Conservation (phyloP, 1,140 invertebrate genomes). For the Pararge aegeria region DNA sequence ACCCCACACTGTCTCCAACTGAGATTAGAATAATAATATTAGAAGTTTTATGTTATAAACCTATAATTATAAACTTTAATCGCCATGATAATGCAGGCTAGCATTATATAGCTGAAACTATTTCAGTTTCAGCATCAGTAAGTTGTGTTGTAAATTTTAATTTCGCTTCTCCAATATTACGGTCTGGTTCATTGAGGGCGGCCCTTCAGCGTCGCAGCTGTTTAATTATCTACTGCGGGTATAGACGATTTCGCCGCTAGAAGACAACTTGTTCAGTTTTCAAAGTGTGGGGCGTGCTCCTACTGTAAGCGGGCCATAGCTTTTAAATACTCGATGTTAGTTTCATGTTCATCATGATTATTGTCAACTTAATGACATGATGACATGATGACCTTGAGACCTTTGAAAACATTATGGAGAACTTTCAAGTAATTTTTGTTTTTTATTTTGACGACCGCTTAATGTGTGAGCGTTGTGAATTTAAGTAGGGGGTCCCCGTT, state of each 20-base stretch:
- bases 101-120: not conserved
- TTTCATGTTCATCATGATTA: no score
- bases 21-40: no score
- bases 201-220: conserved; percentile 51
- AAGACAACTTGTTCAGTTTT: conserved; percentile 52
- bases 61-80: not conserved
- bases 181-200: conserved; percentile 16
- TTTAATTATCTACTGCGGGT: conserved; percentile 62
- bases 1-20: no score
- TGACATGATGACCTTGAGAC: no score
- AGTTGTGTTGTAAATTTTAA: conserved; percentile 15
- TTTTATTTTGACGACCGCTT: no score
- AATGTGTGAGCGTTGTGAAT: no score
- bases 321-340: no score
- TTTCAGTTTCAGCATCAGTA: not conserved
- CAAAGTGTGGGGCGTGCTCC: conserved; percentile 15
- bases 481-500: no score
- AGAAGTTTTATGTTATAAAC: no score
- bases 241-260: conserved; percentile 51
- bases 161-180: conserved; percentile 18
- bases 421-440: no score
- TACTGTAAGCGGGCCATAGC: conserved; percentile 30
- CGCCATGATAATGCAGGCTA: not conserved
- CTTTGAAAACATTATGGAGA: no score
- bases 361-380: no score